phyloP scores from a whole-genome alignment of 2,797 vertebrate species.

The Lagodon rhomboides region DNA sequence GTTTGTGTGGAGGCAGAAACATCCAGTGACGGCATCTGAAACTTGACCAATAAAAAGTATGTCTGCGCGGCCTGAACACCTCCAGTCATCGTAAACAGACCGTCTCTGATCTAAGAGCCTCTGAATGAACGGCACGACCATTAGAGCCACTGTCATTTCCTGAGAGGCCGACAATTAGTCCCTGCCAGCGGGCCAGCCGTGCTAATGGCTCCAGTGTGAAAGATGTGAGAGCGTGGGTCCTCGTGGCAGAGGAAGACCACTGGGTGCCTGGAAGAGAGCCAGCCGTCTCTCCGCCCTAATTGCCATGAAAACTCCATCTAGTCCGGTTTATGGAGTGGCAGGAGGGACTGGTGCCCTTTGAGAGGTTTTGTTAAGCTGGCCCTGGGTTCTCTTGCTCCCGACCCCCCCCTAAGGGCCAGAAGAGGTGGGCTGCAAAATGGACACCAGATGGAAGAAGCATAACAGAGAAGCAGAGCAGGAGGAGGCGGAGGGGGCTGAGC shows the following conservation, averaged over 20 bases:
- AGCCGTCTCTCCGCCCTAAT: conserved; percentile 77
- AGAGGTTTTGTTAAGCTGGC: conserved; percentile 77
- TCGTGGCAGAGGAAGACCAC: conserved; percentile 69
- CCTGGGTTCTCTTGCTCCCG: conserved; percentile 31
- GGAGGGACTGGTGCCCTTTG: conserved; percentile 70
- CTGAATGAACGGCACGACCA: conserved; percentile 56
- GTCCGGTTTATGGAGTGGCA: conserved; percentile 73
- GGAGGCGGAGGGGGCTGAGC: conserved; percentile 15
- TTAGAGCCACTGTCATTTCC: conserved; percentile 74
- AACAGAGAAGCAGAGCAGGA: conserved; percentile 47
- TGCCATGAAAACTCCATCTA: conserved; percentile 78
- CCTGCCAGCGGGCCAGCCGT: conserved; percentile 50
- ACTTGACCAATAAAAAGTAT: conserved; percentile 8
- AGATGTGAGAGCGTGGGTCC: conserved; percentile 67
- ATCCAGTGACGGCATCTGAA: conserved; percentile 12
- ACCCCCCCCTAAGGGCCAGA: conserved; percentile 59
- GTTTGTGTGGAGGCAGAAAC: conserved; percentile 14
- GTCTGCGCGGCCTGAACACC: conserved; percentile 34
- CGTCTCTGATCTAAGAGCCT: conserved; percentile 66
- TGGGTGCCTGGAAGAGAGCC: conserved; percentile 78
- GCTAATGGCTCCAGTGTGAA: conserved; percentile 78
- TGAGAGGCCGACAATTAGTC: conserved; percentile 73
- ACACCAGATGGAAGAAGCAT: conserved; percentile 75
- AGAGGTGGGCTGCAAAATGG: conserved; percentile 75
- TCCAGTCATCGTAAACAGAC: conserved; percentile 56